Conservation (phyloP, 2,888 invertebrate species). For the Vesta saturnalis region DNA sequence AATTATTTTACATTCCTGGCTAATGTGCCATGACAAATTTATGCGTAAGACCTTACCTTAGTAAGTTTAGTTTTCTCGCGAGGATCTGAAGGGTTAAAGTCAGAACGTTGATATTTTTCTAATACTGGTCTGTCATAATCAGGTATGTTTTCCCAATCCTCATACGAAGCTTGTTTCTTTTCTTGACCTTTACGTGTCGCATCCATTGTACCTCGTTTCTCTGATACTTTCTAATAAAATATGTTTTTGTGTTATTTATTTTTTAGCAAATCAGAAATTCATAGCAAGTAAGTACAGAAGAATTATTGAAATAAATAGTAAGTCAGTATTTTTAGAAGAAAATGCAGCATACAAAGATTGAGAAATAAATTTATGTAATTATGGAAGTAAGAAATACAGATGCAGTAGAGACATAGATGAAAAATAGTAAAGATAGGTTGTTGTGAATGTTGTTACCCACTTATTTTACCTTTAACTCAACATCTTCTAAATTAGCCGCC, state of each 20-base stretch:
- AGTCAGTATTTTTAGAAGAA: slow-evolving; percentile 3
- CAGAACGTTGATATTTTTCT: slow-evolving; percentile 72
- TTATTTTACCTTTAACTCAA: slow-evolving; percentile 54
- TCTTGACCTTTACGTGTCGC: background rate
- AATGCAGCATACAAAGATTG: background rate
- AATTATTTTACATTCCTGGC: slow-evolving; percentile 34
- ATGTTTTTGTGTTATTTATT: background rate
- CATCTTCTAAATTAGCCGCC: slow-evolving; percentile 54
- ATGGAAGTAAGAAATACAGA: slow-evolving; percentile 1
- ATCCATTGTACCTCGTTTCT: slow-evolving; percentile 43
- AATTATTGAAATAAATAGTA: slow-evolving; percentile 1
- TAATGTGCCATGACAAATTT: slow-evolving; percentile 26
- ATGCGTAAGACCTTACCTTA: slow-evolving; percentile 53
- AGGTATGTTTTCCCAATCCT: slow-evolving; percentile 64
- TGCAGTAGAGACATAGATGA: background rate
- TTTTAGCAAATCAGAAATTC: background rate
- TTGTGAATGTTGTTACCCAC: background rate
- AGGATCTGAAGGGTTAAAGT: slow-evolving; percentile 64
- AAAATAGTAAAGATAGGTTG: background rate
- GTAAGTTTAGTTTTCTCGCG: slow-evolving; percentile 60
- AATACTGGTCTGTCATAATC: slow-evolving; percentile 82
- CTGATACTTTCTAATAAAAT: slow-evolving; percentile 45
- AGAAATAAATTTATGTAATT: background rate
- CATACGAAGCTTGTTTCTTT: slow-evolving; percentile 41
- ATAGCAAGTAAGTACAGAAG: slow-evolving; percentile 1